These are phyloP conservation scores for Nysson spinosus DNA, from an alignment of 2,888 invertebrate species.

Conservation along the genomic window DNA sequence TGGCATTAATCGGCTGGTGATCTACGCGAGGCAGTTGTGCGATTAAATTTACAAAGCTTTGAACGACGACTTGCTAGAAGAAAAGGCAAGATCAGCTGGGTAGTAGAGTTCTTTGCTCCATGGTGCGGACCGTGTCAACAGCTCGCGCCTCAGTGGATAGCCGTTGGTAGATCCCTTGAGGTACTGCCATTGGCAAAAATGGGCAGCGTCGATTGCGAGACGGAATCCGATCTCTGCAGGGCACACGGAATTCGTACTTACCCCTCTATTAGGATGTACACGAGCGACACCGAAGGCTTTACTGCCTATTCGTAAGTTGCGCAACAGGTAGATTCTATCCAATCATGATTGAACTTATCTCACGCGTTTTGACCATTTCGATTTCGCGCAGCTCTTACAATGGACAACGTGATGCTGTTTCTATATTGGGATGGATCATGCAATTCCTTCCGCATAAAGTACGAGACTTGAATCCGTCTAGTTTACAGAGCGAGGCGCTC, in stretches of 20 bases:
- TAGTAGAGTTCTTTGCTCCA: constrained; percentile 85
- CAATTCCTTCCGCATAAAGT: constrained; percentile 82
- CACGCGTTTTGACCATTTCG: too few species aligned
- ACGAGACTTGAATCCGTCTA: constrained; percentile 75
- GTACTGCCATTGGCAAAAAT: constrained; percentile 79
- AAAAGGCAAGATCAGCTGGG: constrained; percentile 80
- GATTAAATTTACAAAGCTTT: constrained; percentile 80
- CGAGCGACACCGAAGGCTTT: constrained; percentile 79
- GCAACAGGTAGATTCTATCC: too few species aligned
- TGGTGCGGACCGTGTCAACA: constrained; percentile 88
- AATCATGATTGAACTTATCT: too few species aligned
- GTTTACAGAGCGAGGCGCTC: constrained; percentile 78
- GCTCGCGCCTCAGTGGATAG: constrained; percentile 83
- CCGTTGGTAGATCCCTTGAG: constrained; percentile 80
- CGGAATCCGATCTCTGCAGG: constrained; percentile 80
- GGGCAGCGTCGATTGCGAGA: constrained; percentile 84
- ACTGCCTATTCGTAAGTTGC: constrained; percentile 79
- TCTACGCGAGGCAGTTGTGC: constrained; percentile 77
- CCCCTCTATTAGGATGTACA: constrained; percentile 85
- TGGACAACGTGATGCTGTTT: constrained; percentile 81
- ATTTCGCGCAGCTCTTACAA: constrained; percentile 81
- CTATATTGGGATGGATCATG: constrained; percentile 82
- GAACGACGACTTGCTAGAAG: constrained; percentile 79
- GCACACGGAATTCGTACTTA: constrained; percentile 82
- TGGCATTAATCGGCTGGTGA: not conserved